Percentiles rank a stretch among this genome's conserved stretches.
phyloP scores from a whole-genome alignment of 2,113 vertebrate genomes.

The Cyanoderma ruficeps region DNA sequence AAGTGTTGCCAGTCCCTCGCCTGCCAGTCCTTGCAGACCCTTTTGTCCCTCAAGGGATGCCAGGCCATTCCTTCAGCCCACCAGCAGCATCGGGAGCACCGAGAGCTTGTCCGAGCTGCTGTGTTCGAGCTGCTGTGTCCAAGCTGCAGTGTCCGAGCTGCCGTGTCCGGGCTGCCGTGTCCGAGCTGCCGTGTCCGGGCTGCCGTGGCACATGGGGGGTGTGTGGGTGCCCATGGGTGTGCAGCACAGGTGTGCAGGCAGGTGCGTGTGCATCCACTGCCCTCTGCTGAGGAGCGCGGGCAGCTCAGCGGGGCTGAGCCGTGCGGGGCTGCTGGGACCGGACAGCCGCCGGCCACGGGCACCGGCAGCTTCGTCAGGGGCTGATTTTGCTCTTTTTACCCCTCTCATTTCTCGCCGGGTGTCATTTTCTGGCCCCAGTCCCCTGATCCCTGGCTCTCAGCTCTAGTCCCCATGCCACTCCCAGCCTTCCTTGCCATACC shows the following conservation, averaged over 20 bases:
- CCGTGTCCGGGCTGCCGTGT: background rate
- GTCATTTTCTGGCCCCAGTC: background rate
- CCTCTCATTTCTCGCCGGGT: background rate
- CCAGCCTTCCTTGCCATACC: background rate
- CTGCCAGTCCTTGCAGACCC: background rate
- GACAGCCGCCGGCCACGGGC: fast-evolving
- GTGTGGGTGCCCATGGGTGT: background rate
- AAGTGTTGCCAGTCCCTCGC: fast-evolving
- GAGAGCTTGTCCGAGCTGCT: background rate
- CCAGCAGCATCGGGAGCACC: fast-evolving
- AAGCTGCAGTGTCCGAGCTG: no score
- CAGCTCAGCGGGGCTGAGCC: background rate
- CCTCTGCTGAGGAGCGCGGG: conserved; percentile 24
- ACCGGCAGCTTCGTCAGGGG: background rate
- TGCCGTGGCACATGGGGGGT: fast-evolving
- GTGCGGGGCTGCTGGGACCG: background rate
- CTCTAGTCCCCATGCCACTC: background rate
- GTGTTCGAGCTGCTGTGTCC: background rate
- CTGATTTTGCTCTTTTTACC: background rate
- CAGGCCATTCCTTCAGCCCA: background rate
- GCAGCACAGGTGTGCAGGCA: background rate
- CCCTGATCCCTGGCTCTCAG: background rate
- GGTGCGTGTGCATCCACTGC: conserved; percentile 17
- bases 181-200: no score
- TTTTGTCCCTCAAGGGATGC: background rate